These are phyloP conservation scores for Caretta caretta DNA, from an alignment of 2,113 vertebrate species.

Conservation along the genomic window DNA sequence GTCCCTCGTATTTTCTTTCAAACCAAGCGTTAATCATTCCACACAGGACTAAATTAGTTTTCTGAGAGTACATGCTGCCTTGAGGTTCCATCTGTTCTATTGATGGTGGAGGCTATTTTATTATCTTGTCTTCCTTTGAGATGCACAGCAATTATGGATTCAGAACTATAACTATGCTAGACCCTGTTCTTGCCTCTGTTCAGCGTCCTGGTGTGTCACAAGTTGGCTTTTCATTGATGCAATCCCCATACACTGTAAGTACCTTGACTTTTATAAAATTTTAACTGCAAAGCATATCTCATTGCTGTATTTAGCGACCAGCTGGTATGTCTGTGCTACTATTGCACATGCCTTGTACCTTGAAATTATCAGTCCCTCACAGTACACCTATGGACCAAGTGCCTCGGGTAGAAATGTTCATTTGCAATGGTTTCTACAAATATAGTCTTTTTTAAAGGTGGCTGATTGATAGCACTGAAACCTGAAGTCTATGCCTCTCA, in stretches of 20 bases:
- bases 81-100: accelerated
- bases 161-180: background rate
- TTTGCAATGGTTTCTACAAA: background rate
- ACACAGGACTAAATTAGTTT: background rate
- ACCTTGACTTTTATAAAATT: background rate
- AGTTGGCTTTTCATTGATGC: background rate
- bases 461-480: background rate
- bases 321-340: background rate
- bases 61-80: background rate
- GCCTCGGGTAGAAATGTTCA: background rate
- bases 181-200: background rate
- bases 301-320: background rate
- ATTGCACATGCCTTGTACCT: background rate
- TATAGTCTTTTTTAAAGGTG: background rate
- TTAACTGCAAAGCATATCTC: background rate
- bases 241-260: background rate
- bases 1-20: background rate
- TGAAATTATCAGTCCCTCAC: background rate
- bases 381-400: background rate
- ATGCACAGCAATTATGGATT: accelerated
- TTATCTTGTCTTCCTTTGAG: background rate
- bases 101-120: background rate
- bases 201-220: background rate
- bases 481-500: background rate
- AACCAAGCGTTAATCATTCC: background rate